phyloP scores from a whole-genome alignment of 2,888 invertebrate species.

The Cryptocephalus moraei region DNA sequence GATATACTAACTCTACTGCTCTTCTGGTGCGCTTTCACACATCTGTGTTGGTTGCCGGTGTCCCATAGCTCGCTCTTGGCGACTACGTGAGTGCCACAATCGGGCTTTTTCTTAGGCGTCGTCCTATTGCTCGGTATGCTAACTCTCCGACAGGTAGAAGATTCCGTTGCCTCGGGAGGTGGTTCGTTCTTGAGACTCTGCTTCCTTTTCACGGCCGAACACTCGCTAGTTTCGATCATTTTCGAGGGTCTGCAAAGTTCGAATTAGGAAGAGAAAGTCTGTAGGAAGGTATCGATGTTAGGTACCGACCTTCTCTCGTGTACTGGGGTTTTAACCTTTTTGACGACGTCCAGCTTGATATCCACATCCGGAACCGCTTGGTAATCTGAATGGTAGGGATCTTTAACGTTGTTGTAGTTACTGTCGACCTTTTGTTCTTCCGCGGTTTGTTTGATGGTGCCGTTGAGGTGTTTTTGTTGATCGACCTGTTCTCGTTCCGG shows the following conservation, averaged over 20 bases:
- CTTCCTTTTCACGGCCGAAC: constrained; percentile 29
- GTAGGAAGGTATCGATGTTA: neutral
- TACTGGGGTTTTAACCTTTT: constrained; percentile 17
- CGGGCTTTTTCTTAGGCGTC: constrained; percentile 41
- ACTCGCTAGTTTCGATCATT: constrained; percentile 22
- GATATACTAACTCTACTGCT: constrained; percentile 27
- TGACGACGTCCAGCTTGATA: constrained; percentile 10
- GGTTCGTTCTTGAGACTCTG: constrained; percentile 25
- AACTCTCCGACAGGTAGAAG: constrained; percentile 21
- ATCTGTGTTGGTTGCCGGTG: constrained; percentile 35
- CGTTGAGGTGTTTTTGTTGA: constrained; percentile 17
- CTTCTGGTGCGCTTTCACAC: constrained; percentile 33
- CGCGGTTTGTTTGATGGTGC: constrained; percentile 12
- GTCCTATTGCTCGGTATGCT: constrained; percentile 28
- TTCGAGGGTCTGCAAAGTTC: constrained; percentile 7
- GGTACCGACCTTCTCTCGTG: constrained; percentile 22
- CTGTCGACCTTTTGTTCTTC: constrained; percentile 16
- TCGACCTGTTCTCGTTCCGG: constrained; percentile 14
- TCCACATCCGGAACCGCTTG: constrained; percentile 8
- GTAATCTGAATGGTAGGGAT: constrained; percentile 14
- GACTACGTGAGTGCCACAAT: constrained; percentile 36
- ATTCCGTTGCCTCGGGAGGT: constrained; percentile 23
- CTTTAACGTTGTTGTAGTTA: constrained; percentile 22
- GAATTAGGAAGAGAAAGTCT: neutral
- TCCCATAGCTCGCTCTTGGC: constrained; percentile 40